Evolutionary conservation across 1,140 invertebrate genomes (phyloP), one percentile per base, ranked within the genome.

Genomic region (Wiebesia pumilae): DNA sequence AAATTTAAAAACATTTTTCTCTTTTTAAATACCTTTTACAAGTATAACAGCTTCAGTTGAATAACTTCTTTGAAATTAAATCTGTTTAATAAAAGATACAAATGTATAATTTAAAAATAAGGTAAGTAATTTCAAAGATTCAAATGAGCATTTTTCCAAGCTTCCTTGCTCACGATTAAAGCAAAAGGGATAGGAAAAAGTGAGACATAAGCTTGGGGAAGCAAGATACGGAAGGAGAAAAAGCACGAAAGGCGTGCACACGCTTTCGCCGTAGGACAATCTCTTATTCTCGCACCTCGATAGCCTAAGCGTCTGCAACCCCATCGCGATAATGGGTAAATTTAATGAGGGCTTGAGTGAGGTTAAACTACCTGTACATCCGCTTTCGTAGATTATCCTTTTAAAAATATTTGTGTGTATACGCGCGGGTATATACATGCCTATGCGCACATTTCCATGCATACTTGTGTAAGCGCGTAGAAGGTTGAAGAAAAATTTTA

Each of bases 341-440:
- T 92, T 92, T 92, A 93, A 93, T 90, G 91, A 93, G 90, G 88
- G 89, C 88, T 90, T 90, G 89, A 89, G 88, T 78, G 81, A 88
- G 90, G 89, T 90, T 91, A 90, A 91, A 88, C 91, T 90, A 90
- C 88, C 87, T 88, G 90, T 88, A 88, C 88, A 88, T 89, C 88
- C 88, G 86, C 87, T 85, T 83, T 83, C 85, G 27, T 69, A 83
- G 43, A 83, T 73, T 83, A 83, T 73, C 33, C 65, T 82, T 82
- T 47, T 40, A 67, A 40, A 35, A 58, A 65, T 33, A 79, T 62
- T 62, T 62, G 27, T 27, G 58, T 6, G 24, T 27, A 24, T 27
- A 24, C 3, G 58, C 27, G 58, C n/a, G n/a, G n/a, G n/a, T n/a
- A n/a, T n/a, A n/a, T n/a, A n/a, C n/a, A n/a, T n/a, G n/a, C n/a